A percentile compares a stretch with the other conserved stretches of the same genome.
Evolutionary conservation across 1,140 invertebrate species (phyloP).

Genomic region (Cephus cinctus): DNA sequence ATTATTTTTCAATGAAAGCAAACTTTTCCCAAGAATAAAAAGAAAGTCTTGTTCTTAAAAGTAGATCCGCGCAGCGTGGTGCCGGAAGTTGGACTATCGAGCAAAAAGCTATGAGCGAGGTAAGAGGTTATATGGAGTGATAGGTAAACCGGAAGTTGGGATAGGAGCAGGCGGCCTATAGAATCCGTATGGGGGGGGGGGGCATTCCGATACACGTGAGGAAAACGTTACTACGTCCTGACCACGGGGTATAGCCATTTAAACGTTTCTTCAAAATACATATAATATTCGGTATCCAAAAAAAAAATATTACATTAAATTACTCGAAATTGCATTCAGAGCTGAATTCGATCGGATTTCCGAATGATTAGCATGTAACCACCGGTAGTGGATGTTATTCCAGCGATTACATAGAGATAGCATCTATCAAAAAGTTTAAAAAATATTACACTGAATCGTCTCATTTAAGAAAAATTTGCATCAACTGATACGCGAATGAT

Average conservation of each 20-base stretch:
- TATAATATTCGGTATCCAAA: background rate
- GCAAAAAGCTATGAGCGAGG: slow-evolving; percentile 13
- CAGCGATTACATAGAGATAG: background rate
- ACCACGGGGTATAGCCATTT: slow-evolving; percentile 19
- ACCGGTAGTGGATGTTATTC: background rate
- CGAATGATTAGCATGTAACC: too few species aligned
- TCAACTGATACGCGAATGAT: background rate
- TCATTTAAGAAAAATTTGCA: background rate
- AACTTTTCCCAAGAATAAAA: too few species aligned
- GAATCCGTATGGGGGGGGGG: slow-evolving; percentile 18
- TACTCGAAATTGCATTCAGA: too few species aligned
- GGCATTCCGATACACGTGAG: slow-evolving; percentile 26
- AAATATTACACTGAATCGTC: background rate
- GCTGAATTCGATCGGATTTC: too few species aligned
- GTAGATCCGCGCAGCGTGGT: slow-evolving; percentile 2
- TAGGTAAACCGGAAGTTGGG: slow-evolving; percentile 26
- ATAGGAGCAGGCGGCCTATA: slow-evolving; percentile 23
- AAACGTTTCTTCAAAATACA: slow-evolving; percentile 18
- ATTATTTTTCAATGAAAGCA: too few species aligned
- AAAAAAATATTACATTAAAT: background rate
- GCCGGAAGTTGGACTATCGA: slow-evolving; percentile 7
- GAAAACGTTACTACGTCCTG: slow-evolving; percentile 20
- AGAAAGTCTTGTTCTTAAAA: too few species aligned
- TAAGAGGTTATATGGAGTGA: slow-evolving; percentile 17
- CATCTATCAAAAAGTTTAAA: background rate